Percentiles rank a stretch among this genome's conserved stretches.
Evolutionary conservation across 1,140 invertebrate genomes (phyloP).

Genomic region (Zaprionus kolodkinae): DNA sequence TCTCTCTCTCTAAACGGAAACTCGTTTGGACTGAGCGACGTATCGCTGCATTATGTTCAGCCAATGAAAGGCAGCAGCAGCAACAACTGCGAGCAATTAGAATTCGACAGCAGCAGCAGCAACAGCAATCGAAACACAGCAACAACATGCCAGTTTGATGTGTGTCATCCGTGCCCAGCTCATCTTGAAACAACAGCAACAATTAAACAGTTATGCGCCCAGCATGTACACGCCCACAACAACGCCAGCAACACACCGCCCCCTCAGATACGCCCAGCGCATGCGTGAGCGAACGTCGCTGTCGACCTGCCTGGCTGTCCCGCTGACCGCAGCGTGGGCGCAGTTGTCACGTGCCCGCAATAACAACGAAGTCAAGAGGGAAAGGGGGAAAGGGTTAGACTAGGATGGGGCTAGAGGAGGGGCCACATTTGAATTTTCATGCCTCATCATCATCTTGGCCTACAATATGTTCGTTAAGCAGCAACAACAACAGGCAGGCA

Average conservation of each 20-base stretch:
- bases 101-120: conserved; percentile 36
- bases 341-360: conserved; percentile 78
- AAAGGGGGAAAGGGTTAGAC: conserved; percentile 3
- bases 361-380: conserved; percentile 60
- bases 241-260: not conserved
- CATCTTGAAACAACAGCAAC: conserved; percentile 17
- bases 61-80: conserved; percentile 45
- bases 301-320: not conserved
- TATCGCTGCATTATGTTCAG: conserved; percentile 45
- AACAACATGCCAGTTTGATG: conserved; percentile 16
- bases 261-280: conserved; percentile 1
- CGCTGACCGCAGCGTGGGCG: conserved; percentile 62
- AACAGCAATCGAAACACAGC: conserved; percentile 43
- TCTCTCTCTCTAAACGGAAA: conserved; percentile 62
- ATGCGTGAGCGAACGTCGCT: conserved; percentile 36
- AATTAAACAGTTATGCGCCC: conserved; percentile 48
- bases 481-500: conserved; percentile 7
- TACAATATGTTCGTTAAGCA: conserved; percentile 72
- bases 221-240: conserved; percentile 17
- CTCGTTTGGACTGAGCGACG: conserved; percentile 52
- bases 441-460: conserved; percentile 73
- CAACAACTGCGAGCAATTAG: conserved; percentile 55
- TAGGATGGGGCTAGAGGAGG: not conserved
- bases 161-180: conserved; percentile 43
- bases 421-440: conserved; percentile 65